Evolutionary conservation across 2,113 vertebrate genomes (phyloP).

Genomic region (Cephalopterus ornatus): DNA sequence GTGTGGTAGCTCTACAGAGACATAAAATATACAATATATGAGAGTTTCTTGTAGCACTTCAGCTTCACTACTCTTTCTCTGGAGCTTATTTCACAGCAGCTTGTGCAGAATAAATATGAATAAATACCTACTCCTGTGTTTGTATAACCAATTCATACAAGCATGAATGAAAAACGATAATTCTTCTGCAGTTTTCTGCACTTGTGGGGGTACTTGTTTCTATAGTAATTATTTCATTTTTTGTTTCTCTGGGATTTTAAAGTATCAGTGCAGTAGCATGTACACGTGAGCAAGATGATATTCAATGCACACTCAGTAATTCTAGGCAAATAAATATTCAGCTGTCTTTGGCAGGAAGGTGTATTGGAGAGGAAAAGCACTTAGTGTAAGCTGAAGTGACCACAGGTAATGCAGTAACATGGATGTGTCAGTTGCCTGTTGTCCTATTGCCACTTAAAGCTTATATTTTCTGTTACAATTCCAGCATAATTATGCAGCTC

Average conservation of each 20-base stretch:
- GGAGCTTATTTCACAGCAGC: constrained; percentile 2
- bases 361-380: neutral
- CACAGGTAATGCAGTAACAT: neutral
- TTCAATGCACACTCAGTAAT: neutral
- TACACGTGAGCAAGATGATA: neutral
- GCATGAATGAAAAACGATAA: neutral
- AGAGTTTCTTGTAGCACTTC: neutral
- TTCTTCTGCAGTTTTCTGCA: neutral
- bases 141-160: neutral
- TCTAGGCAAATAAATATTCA: neutral
- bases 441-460: neutral
- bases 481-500: neutral
- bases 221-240: neutral
- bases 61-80: neutral
- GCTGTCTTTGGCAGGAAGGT: neutral
- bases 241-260: neutral
- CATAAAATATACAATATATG: neutral
- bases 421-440: neutral
- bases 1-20: neutral
- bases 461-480: neutral
- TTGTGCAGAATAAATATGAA: neutral
- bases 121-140: neutral
- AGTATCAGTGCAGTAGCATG: neutral
- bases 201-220: neutral
- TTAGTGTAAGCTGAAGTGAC: neutral